Evolutionary conservation across 2,113 vertebrate species (phyloP).

Genomic region (Sylvietta virens): DNA sequence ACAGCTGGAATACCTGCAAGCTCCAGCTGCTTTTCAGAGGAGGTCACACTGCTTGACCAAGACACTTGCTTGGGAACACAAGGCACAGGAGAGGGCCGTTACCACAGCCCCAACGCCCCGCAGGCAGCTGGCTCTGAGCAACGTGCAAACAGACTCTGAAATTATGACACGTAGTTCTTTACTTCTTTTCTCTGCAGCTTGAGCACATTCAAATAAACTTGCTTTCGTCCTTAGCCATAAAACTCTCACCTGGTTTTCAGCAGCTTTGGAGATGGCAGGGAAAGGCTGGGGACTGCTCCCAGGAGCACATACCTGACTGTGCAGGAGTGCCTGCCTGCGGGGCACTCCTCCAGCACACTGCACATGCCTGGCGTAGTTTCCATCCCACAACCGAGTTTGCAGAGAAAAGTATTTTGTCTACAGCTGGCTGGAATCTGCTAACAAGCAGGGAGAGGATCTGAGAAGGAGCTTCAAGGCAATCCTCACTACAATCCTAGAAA

Average conservation of each 20-base stretch:
- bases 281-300: neutral
- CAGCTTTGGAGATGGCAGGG: neutral
- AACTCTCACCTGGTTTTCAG: neutral
- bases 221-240: neutral
- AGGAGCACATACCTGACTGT: neutral
- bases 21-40: neutral
- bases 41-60: neutral
- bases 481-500: neutral
- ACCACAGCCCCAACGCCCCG: neutral
- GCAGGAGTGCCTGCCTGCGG: neutral
- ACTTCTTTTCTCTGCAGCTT: neutral
- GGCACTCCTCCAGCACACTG: neutral
- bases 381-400: slow-evolving; percentile 25
- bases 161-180: neutral
- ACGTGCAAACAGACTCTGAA: neutral
- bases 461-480: neutral
- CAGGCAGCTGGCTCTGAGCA: neutral
- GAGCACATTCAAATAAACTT: neutral
- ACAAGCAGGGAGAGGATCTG: slow-evolving; percentile 13
- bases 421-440: slow-evolving; percentile 20
- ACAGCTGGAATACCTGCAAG: neutral
- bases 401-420: slow-evolving; percentile 52
- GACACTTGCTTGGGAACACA: neutral
- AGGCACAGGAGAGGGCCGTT: neutral
- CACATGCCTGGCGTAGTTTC: slow-evolving; percentile 33